phyloP scores from a whole-genome alignment of 2,888 invertebrate genomes.

The Danaus chrysippus region DNA sequence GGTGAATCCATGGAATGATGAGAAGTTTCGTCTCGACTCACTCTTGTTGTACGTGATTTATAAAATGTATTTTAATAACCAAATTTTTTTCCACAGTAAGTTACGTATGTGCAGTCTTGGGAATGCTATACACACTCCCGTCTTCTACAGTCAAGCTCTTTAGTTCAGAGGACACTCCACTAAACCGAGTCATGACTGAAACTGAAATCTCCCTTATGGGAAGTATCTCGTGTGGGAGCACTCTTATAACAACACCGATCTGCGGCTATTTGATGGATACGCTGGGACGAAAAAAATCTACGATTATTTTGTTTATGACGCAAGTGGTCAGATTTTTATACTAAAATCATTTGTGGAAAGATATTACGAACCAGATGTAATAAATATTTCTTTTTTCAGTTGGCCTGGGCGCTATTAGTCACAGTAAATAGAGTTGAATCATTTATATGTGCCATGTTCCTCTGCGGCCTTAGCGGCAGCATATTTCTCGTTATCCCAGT shows the following conservation, averaged over 20 bases:
- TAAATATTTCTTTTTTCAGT: conserved; percentile 33
- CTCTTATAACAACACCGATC: conserved; percentile 47
- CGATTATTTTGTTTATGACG: conserved; percentile 38
- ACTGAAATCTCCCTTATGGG: conserved; percentile 52
- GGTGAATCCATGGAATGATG: too few relatives aligned
- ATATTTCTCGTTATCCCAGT: conserved; percentile 48
- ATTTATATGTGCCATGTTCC: conserved; percentile 45
- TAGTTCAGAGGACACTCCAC: conserved; percentile 50
- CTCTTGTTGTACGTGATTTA: too few relatives aligned
- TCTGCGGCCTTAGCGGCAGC: conserved; percentile 50
- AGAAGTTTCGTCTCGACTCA: too few relatives aligned
- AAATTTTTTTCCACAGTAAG: conserved; percentile 42
- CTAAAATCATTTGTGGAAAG: background rate
- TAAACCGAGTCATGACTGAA: conserved; percentile 53
- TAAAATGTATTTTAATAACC: too few relatives aligned
- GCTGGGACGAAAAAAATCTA: conserved; percentile 50
- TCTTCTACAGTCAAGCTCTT: conserved; percentile 54
- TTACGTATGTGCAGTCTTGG: conserved; percentile 49
- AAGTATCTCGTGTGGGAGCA: conserved; percentile 53
- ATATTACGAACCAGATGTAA: background rate
- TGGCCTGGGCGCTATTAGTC: conserved; percentile 51
- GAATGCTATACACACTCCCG: conserved; percentile 57
- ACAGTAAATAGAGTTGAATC: conserved; percentile 46
- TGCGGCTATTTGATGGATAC: conserved; percentile 44
- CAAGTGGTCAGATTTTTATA: conserved; percentile 45